Evolutionary conservation across 1,140 invertebrate species (phyloP), one percentile per base, ranked within the genome.

Genomic region (Zaprionus nigranus): DNA sequence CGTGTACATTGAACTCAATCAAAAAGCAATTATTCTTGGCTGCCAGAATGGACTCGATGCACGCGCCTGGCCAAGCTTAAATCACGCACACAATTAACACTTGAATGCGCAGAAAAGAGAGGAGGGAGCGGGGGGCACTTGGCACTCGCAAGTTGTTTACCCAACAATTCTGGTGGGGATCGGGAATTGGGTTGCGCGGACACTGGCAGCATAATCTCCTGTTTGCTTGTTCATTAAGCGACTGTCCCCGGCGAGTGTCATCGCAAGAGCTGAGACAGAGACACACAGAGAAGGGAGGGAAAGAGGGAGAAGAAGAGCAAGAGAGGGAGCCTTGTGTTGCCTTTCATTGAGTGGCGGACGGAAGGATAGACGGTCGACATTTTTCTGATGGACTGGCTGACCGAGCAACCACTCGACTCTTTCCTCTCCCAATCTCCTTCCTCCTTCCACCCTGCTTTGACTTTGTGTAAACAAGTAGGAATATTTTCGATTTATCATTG

Each of bases 31-130:
- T 90, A 90, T 85, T 85, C 72, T 57, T 79, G 69, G 36, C 59
- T 66, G 58, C 30, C 69, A 74, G 65, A 51, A 51, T 78, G 43
- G 62, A 43, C 49, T 22, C 30, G 64, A 9, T 46, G 61, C 26
- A 22, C 65, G 58, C 61, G 30, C 40, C 57, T n/a, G 51, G 24
- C 30, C 65, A 76, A 71, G 78, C 85, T 88, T 88, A 90, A 88
- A 90, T 88, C 85, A 90, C 85, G 85, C 81, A 85, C 81, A 85
- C 86, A 90, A 90, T 90, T 90, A 90, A 90, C 85, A 90, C 85
- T 79, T 73, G 81, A 73, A 81, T 60, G 58, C 66, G 36, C 12
- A 62, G 30, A 34, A 15, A 17, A 11, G 7, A 85, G 74, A 68
- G 69, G 77, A 34, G 22, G 3, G 5, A n/a, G 5, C 7, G 7